phyloP scores from a whole-genome alignment of 2,113 vertebrate species.

The Mustela nigripes region DNA sequence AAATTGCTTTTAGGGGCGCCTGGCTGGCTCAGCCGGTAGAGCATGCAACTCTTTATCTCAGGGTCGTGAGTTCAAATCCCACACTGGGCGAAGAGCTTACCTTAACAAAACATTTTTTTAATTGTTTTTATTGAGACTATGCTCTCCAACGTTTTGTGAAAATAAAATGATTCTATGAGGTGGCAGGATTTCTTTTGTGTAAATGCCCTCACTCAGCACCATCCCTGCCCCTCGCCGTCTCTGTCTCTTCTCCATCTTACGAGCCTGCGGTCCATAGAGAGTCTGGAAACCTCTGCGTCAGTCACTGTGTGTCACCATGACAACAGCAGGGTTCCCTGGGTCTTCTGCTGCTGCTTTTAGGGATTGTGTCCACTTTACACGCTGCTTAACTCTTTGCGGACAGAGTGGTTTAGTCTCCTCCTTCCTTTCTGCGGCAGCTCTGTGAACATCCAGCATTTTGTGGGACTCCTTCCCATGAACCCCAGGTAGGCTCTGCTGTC shows the following conservation, averaged over 20 bases:
- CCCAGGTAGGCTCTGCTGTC: neutral
- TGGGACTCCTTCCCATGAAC: neutral
- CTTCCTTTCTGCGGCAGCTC: neutral
- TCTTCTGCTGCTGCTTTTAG: neutral
- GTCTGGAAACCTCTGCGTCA: neutral
- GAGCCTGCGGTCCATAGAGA: neutral
- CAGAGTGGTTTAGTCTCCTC: neutral
- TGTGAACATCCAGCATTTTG: neutral
- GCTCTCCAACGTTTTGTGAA: neutral
- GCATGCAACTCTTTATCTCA: neutral
- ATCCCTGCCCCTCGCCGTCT: accelerated
- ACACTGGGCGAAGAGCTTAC: neutral
- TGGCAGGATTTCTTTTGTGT: neutral
- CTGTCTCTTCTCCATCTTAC: neutral
- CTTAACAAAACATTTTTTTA: neutral
- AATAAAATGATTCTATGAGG: neutral
- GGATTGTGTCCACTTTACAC: neutral
- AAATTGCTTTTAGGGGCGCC: neutral
- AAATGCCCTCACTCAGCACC: neutral
- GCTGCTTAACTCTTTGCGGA: neutral
- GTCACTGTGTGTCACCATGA: neutral
- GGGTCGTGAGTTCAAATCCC: neutral
- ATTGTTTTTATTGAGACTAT: neutral
- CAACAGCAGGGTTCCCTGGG: neutral
- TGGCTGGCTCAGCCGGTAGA: neutral